Conservation (phyloP, 2,888 invertebrate species). For the Stenurella melanura region DNA sequence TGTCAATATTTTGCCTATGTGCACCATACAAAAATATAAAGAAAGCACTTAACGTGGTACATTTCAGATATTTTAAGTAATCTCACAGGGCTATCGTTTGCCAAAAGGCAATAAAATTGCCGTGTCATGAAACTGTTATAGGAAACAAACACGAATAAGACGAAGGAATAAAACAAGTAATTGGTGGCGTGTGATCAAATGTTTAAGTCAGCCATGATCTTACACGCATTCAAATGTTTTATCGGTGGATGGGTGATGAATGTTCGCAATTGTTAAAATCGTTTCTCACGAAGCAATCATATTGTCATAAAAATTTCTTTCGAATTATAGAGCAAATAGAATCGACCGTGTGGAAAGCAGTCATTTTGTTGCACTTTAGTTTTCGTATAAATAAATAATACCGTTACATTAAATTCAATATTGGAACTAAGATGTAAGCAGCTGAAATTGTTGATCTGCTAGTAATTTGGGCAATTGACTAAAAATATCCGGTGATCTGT, state of each 20-base stretch:
- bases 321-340: conserved; percentile 25
- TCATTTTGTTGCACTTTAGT: not conserved
- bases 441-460: no score
- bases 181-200: conserved; percentile 61
- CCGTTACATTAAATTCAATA: not conserved
- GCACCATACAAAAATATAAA: not conserved
- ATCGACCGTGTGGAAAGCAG: not conserved
- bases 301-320: conserved; percentile 17
- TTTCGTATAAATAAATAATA: not conserved
- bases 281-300: conserved; percentile 51
- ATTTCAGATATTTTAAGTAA: conserved; percentile 44
- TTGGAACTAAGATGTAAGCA: not conserved
- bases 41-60: not conserved
- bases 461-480: no score
- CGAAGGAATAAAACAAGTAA: conserved; percentile 56
- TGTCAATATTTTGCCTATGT: not conserved
- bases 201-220: conserved; percentile 56
- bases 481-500: no score
- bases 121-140: conserved; percentile 50
- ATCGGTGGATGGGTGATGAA: conserved; percentile 49
- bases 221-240: conserved; percentile 57
- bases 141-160: conserved; percentile 54
- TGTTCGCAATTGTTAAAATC: conserved; percentile 35
- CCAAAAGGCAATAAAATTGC: conserved; percentile 55
- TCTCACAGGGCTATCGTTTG: conserved; percentile 45